Conservation (phyloP, 2,797 vertebrate species). For the Taenioides sp. region DNA sequence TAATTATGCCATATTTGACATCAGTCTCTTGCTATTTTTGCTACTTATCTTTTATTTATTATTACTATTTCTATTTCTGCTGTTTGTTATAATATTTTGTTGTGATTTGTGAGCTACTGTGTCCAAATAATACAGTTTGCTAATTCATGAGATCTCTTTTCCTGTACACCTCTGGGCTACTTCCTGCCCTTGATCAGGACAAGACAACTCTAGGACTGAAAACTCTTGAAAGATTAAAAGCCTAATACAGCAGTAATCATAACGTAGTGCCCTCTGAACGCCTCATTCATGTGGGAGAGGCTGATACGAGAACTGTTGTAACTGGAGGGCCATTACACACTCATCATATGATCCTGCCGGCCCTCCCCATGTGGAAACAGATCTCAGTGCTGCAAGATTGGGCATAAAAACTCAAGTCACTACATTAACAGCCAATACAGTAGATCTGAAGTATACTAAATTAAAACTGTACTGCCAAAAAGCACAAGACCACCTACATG, state of each 20-base stretch:
- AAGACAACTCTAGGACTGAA: conserved; percentile 74
- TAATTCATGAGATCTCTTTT: conserved; percentile 31
- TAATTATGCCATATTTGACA: too few relatives aligned
- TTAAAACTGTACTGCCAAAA: background rate
- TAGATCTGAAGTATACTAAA: background rate
- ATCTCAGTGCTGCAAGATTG: conserved; percentile 42
- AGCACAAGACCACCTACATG: background rate
- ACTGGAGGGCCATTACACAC: conserved; percentile 67
- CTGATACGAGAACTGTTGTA: conserved; percentile 57
- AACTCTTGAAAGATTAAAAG: conserved; percentile 73
- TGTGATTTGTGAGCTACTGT: too few relatives aligned
- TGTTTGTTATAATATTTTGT: too few relatives aligned
- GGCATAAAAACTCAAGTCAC: conserved; percentile 22
- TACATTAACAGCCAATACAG: background rate
- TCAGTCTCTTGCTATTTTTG: too few relatives aligned
- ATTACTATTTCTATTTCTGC: too few relatives aligned
- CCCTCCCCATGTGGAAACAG: conserved; percentile 52
- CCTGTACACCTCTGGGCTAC: conserved; percentile 62
- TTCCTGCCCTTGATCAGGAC: conserved; percentile 48
- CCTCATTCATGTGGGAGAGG: conserved; percentile 67
- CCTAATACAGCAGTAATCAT: conserved; percentile 68
- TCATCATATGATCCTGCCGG: conserved; percentile 56
- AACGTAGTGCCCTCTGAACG: conserved; percentile 62
- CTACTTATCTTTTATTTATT: too few relatives aligned
- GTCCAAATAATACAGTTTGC: background rate